These are phyloP conservation scores for Drosophila saltans DNA, from an alignment of 1,140 invertebrate species.

Conservation along the genomic window DNA sequence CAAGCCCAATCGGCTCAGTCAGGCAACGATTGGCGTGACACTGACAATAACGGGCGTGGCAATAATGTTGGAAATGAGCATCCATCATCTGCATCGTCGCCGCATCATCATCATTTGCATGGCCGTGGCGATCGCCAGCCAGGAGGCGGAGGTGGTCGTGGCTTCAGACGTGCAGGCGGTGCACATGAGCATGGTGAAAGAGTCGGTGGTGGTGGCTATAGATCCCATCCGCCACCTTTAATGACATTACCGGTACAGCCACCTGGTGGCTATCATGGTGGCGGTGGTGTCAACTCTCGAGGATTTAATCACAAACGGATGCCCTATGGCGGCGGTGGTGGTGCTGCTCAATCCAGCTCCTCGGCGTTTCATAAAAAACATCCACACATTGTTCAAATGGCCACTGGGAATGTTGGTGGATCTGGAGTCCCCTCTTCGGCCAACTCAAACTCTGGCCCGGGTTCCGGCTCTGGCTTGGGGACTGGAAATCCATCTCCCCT, in stretches of 20 bases:
- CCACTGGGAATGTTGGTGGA: slow-evolving; percentile 7
- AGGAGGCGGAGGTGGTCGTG: slow-evolving; percentile 56
- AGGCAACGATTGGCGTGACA: slow-evolving; percentile 70
- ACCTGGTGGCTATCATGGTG: slow-evolving; percentile 66
- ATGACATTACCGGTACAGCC: slow-evolving; percentile 77
- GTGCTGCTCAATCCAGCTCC: slow-evolving; percentile 16
- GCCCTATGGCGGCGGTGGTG: slow-evolving; percentile 57
- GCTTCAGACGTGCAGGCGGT: slow-evolving; percentile 66
- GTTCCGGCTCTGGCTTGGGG: not conserved
- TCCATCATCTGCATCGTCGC: slow-evolving; percentile 48
- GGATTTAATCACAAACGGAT: slow-evolving; percentile 74
- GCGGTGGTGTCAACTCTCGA: slow-evolving; percentile 35
- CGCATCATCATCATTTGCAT: slow-evolving; percentile 69
- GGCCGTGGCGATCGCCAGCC: slow-evolving; percentile 46
- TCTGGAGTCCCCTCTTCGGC: not conserved
- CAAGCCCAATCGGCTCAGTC: slow-evolving; percentile 21
- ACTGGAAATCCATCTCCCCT: slow-evolving; percentile 21
- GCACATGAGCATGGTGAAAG: slow-evolving; percentile 55
- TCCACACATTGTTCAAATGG: slow-evolving; percentile 25
- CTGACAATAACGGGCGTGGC: slow-evolving; percentile 48
- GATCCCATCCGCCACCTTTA: slow-evolving; percentile 73
- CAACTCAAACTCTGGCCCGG: slow-evolving; percentile 27
- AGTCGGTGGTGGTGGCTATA: slow-evolving; percentile 58
- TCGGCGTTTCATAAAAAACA: slow-evolving; percentile 57
- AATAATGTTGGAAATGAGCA: slow-evolving; percentile 4